Evolutionary conservation across 2,113 vertebrate species (phyloP).

Genomic region (Tupaia tana): DNA sequence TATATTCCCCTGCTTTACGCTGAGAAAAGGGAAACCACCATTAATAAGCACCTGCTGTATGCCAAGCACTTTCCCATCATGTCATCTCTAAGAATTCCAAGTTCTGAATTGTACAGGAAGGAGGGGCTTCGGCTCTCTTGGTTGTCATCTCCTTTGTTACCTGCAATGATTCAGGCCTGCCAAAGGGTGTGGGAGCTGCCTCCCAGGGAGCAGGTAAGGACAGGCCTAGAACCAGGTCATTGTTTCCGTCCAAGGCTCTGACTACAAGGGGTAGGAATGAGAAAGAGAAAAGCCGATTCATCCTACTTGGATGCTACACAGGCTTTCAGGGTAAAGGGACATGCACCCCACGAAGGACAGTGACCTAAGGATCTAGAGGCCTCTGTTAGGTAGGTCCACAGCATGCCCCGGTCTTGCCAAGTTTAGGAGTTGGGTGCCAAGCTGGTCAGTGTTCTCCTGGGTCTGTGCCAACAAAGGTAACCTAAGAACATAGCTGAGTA

Average conservation of each 20-base stretch:
- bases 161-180: conserved; percentile 26
- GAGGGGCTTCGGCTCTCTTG: background rate
- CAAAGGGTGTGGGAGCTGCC: conserved; percentile 27
- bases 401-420: background rate
- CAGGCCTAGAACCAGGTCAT: conserved; percentile 25
- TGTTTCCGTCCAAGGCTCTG: background rate
- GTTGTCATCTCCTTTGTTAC: background rate
- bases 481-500: background rate
- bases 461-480: conserved; percentile 25
- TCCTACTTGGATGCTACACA: background rate
- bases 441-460: background rate
- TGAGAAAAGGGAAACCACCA: background rate
- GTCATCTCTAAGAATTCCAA: background rate
- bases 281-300: conserved; percentile 43
- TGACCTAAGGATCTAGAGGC: background rate
- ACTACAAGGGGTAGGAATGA: conserved; percentile 5
- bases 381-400: background rate
- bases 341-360: background rate
- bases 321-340: conserved; percentile 14
- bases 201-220: conserved; percentile 37
- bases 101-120: background rate
- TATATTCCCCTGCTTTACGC: background rate
- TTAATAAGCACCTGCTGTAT: background rate
- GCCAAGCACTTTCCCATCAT: background rate
- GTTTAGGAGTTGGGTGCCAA: background rate